Evolutionary conservation across 2,113 vertebrate species (phyloP).

Genomic region (Brachyhypopomus gauderio): DNA sequence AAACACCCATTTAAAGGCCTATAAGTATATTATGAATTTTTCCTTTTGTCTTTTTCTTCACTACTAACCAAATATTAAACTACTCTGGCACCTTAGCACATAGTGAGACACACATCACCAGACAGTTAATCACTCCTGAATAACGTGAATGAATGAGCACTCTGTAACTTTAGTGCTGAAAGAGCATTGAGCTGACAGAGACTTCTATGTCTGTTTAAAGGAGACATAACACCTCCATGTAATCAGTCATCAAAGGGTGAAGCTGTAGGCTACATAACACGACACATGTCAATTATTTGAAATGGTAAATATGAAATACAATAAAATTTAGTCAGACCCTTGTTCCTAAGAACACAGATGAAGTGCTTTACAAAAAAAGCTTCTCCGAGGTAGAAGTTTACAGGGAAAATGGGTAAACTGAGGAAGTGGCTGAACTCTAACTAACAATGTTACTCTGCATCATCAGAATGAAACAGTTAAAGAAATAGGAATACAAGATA

Average conservation of each 20-base stretch:
- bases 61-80: background rate
- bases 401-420: background rate
- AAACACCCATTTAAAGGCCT: too few species aligned
- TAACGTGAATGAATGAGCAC: background rate
- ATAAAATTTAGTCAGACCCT: background rate
- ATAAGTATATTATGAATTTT: slow-evolving; percentile 8
- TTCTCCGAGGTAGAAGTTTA: background rate
- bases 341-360: background rate
- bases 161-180: background rate
- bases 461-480: background rate
- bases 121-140: background rate
- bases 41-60: slow-evolving; percentile 43
- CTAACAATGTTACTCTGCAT: background rate
- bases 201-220: background rate
- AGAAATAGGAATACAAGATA: too few species aligned
- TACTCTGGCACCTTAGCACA: background rate
- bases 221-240: background rate
- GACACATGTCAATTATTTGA: too few species aligned
- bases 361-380: background rate
- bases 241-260: background rate
- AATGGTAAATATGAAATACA: background rate
- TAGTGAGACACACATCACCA: background rate
- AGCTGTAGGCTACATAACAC: background rate
- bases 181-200: background rate
- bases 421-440: background rate